These are phyloP conservation scores for Actinopyga echinites DNA, from an alignment of 53 echinoderm and acorn worm species.

Conservation along the genomic window DNA sequence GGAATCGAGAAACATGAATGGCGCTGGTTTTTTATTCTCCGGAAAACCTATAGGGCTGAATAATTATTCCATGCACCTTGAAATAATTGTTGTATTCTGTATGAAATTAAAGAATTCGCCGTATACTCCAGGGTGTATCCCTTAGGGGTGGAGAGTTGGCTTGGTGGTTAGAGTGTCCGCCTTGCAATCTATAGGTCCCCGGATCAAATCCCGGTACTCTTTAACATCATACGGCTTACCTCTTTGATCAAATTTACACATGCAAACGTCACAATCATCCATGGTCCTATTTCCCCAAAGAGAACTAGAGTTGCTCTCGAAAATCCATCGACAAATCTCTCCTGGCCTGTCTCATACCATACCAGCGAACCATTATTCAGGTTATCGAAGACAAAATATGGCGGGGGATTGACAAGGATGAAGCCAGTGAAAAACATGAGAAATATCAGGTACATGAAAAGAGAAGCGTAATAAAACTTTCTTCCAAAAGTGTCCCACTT, in stretches of 20 bases:
- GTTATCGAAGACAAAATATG: slow-evolving; percentile 61
- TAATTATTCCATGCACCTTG: no score
- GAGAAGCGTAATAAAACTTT: slow-evolving; percentile 79
- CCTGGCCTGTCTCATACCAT: slow-evolving; percentile 14
- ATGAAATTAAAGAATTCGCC: no score
- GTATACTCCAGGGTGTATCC: no score
- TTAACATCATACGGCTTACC: no score
- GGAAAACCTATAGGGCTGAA: no score
- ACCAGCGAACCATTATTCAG: slow-evolving; percentile 5
- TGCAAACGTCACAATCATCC: slow-evolving; percentile 72
- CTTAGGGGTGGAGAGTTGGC: no score
- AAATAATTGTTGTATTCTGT: no score
- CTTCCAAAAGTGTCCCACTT: slow-evolving; percentile 88
- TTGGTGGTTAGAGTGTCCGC: no score
- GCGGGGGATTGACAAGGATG: slow-evolving; percentile 73
- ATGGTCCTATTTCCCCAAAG: slow-evolving; percentile 75
- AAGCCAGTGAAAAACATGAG: slow-evolving; percentile 78
- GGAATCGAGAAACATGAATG: no score
- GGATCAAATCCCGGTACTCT: no score
- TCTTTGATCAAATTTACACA: slow-evolving; percentile 73
- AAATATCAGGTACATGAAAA: slow-evolving; percentile 67
- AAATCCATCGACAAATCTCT: slow-evolving; percentile 66
- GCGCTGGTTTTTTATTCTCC: no score
- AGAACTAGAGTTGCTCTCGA: slow-evolving; percentile 47
- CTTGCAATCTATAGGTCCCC: no score